Evolutionary conservation across 1,140 invertebrate genomes (phyloP).

Genomic region (Drosophila nigromelanica): DNA sequence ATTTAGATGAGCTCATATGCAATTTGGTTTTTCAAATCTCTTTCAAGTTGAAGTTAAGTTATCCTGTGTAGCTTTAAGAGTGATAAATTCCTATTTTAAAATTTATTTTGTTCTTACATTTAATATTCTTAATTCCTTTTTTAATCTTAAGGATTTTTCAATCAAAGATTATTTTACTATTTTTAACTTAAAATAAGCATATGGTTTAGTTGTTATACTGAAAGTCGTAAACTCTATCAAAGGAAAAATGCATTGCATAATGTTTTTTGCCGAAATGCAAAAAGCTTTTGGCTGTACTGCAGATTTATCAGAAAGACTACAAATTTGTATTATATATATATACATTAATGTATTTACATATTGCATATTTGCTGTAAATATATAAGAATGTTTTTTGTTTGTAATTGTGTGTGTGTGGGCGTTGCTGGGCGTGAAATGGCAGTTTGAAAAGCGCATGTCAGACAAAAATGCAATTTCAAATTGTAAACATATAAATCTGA

Average conservation of each 20-base stretch:
- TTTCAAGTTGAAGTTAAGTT: not conserved
- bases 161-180: not conserved
- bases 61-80: not conserved
- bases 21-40: not conserved
- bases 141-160: not conserved
- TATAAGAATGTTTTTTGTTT: constrained; percentile 1
- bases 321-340: not conserved
- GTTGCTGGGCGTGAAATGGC: constrained; percentile 17
- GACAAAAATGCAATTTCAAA: constrained; percentile 27
- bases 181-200: not conserved
- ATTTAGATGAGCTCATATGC: not conserved
- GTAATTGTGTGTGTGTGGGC: constrained; percentile 8
- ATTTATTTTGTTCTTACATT: not conserved
- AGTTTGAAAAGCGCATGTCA: constrained; percentile 24
- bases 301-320: not conserved
- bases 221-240: not conserved
- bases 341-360: not conserved
- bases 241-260: constrained; percentile 8
- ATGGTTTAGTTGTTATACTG: not conserved
- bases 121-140: not conserved
- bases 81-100: too few species aligned
- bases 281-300: not conserved
- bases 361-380: not conserved
- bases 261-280: not conserved
- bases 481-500: constrained; percentile 18